These are phyloP conservation scores for Dromococcyx pavoninus DNA, from an alignment of 2,797 vertebrate species.

Conservation along the genomic window DNA sequence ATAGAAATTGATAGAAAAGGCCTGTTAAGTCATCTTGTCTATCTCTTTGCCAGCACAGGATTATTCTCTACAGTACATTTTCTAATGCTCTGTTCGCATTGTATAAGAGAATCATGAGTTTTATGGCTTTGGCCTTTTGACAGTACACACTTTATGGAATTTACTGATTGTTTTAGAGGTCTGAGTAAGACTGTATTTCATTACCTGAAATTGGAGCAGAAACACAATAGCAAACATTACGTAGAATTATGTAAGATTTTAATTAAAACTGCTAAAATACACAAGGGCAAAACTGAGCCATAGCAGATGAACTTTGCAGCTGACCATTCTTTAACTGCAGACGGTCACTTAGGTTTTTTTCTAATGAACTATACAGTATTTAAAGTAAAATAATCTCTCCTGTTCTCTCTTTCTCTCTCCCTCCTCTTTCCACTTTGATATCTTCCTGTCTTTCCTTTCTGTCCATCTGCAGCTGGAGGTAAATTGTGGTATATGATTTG, in stretches of 20 bases:
- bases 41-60: background rate
- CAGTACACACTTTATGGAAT: background rate
- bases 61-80: slow-evolving; percentile 23
- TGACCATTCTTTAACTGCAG: slow-evolving; percentile 5
- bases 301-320: slow-evolving; percentile 4
- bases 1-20: background rate
- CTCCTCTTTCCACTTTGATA: background rate
- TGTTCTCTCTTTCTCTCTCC: background rate
- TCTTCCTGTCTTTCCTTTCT: slow-evolving; percentile 8
- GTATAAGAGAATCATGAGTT: slow-evolving; percentile 3
- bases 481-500: background rate
- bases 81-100: background rate
- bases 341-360: background rate
- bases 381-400: slow-evolving; percentile 21
- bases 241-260: slow-evolving; percentile 44
- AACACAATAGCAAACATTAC: slow-evolving; percentile 28
- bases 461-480: background rate
- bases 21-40: background rate
- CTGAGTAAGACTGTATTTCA: slow-evolving; percentile 13
- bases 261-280: slow-evolving; percentile 35
- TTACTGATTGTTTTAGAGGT: slow-evolving; percentile 32
- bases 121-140: slow-evolving; percentile 55
- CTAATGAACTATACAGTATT: background rate
- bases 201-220: slow-evolving; percentile 22
- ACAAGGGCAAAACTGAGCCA: background rate